Evolutionary conservation across 2,888 invertebrate species (phyloP), one percentile per base, ranked within the genome.

Genomic region (Chouioia cunea): DNA sequence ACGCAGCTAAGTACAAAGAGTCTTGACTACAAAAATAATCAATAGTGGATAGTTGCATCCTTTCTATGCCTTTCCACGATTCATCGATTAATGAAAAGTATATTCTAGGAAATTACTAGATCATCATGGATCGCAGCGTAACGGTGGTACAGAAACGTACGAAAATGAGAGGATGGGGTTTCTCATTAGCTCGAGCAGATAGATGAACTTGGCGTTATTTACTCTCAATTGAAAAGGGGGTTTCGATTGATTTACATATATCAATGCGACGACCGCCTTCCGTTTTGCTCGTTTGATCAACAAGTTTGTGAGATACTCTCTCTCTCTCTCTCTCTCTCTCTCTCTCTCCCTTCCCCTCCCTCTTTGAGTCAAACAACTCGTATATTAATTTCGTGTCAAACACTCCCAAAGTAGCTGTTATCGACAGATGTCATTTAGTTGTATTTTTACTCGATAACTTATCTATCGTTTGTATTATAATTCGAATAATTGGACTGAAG

Each of bases 241-340:
- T 50, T 54, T 53, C 66, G 59, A 67, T 67, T 53, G 44, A 59
- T 36, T 46, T 27, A 48, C 36, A 56, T 56, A 20, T 12, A 58
- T 20, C 12, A 36, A 23, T 53, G 54, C 14, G 46, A 16, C 36
- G 71, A 69, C 70, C 71, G 77, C 77, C 78, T 77, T 78, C 76
- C 70, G 67, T 76, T 74, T 76, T 76, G 76, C 74, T 77, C 36
- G 74, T 77, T 76, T 76, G 79, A 79, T 80, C 78, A 79, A 78
- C 36, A 77, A 79, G 76, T 77, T 74, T 36, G 63, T 77, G 76
- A 79, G 79, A 79, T 74, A 73, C 71, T 66, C 62, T 53, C 57
- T 16, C 50, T 65, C 60, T 46, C 62, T 16, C 73, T 74, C 65
- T 56, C 43, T 69, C 14, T 16, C n/a, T n/a, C 50, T 65, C 60